Evolutionary conservation across 2,888 invertebrate genomes (phyloP).

Genomic region (Nycteola revayana): DNA sequence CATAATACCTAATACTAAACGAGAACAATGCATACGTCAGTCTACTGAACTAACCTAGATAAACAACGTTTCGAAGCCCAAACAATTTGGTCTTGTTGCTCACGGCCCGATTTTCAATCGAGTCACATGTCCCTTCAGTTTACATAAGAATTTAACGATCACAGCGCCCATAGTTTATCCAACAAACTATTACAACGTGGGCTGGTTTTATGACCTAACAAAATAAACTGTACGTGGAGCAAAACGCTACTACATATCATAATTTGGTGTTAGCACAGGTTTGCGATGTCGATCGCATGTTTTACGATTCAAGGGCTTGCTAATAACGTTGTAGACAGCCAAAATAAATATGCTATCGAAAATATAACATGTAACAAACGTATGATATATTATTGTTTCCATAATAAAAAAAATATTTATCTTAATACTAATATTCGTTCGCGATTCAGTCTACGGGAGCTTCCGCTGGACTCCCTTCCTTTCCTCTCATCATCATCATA

Average conservation of each 20-base stretch:
- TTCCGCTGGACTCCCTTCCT: too few relatives aligned
- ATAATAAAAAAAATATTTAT: too few relatives aligned
- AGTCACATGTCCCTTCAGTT: conserved; percentile 15
- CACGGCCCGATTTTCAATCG: conserved; percentile 15
- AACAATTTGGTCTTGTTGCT: conserved; percentile 7
- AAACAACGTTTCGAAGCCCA: neutral
- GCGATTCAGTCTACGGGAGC: too few relatives aligned
- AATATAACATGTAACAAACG: neutral
- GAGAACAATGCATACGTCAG: too few relatives aligned
- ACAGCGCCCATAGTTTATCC: conserved; percentile 4
- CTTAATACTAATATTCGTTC: too few relatives aligned
- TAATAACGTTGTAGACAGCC: conserved; percentile 14
- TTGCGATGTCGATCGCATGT: conserved; percentile 14
- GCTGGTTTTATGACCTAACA: conserved; percentile 20
- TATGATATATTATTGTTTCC: too few relatives aligned
- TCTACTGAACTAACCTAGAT: neutral
- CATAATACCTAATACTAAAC: too few relatives aligned
- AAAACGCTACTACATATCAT: conserved; percentile 19
- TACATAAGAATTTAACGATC: conserved; percentile 22
- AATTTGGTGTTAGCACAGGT: conserved; percentile 28
- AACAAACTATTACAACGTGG: too few relatives aligned
- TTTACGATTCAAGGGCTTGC: conserved; percentile 27
- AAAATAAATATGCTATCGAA: neutral
- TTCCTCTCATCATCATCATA: too few relatives aligned
- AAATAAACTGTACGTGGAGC: conserved; percentile 17